These are phyloP conservation scores for Vireo griseus DNA, from an alignment of 2,797 vertebrate genomes.

Conservation along the genomic window DNA sequence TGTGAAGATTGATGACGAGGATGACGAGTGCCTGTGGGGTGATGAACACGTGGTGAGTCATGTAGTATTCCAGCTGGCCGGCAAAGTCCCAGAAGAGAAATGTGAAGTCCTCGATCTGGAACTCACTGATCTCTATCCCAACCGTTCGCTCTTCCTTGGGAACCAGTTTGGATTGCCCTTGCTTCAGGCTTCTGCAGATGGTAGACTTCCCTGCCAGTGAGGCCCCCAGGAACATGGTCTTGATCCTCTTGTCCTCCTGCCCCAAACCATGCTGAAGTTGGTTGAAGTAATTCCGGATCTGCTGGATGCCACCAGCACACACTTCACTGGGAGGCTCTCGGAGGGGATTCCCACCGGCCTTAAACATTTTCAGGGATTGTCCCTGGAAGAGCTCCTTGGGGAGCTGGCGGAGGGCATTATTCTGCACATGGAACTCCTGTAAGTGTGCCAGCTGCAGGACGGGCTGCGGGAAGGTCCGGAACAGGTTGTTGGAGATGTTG, in stretches of 20 bases:
- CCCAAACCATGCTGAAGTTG: slow-evolving; percentile 47
- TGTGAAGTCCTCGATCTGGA: slow-evolving; percentile 58
- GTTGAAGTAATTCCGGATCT: slow-evolving; percentile 74
- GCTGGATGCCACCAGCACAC: slow-evolving; percentile 73
- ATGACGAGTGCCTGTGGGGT: slow-evolving; percentile 76
- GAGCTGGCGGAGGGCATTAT: slow-evolving; percentile 71
- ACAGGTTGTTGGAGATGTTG: slow-evolving; percentile 75
- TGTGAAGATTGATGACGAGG: slow-evolving; percentile 73
- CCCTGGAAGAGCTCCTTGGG: slow-evolving; percentile 68
- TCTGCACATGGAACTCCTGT: slow-evolving; percentile 71
- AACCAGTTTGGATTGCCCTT: slow-evolving; percentile 48
- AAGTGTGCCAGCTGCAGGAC: slow-evolving; percentile 63
- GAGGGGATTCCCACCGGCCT: slow-evolving; percentile 70
- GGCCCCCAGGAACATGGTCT: slow-evolving; percentile 79
- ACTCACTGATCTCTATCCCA: slow-evolving; percentile 77
- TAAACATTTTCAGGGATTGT: slow-evolving; percentile 58
- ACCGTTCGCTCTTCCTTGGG: slow-evolving; percentile 65
- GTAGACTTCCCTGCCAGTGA: slow-evolving; percentile 79
- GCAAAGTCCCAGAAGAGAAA: slow-evolving; percentile 83
- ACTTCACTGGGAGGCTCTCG: slow-evolving; percentile 73
- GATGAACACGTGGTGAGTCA: slow-evolving; percentile 80
- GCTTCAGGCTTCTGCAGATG: slow-evolving; percentile 72
- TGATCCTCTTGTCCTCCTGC: slow-evolving; percentile 70
- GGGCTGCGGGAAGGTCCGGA: slow-evolving; percentile 55
- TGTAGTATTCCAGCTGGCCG: slow-evolving; percentile 80